A percentile compares a stretch with the other conserved stretches of the same genome.
These are phyloP conservation scores for Pseudomugil tenellus DNA, from an alignment of 2,797 vertebrate species.

Conservation along the genomic window DNA sequence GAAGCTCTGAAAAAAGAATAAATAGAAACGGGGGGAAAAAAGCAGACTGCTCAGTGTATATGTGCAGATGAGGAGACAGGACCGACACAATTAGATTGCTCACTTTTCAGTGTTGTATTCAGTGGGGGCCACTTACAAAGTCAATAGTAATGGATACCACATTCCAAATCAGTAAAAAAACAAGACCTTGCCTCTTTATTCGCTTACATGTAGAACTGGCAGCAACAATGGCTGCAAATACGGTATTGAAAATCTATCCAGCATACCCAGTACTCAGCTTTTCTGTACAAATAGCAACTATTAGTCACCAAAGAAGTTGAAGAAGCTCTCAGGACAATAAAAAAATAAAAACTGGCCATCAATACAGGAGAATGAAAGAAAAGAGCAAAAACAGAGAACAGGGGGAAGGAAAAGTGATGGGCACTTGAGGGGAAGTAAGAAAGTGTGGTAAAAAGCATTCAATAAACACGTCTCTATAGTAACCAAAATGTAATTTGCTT, in stretches of 20 bases:
- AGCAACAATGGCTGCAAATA: conserved; percentile 51
- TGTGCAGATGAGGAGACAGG: conserved; percentile 45
- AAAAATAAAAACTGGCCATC: conserved; percentile 55
- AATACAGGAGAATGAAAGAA: conserved; percentile 39
- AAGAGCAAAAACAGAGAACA: conserved; percentile 43
- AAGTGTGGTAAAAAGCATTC: conserved; percentile 75
- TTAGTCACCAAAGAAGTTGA: conserved; percentile 44
- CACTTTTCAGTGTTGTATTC: conserved; percentile 56
- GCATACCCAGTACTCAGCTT: conserved; percentile 41
- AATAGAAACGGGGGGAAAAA: conserved; percentile 44
- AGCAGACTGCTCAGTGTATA: conserved; percentile 37
- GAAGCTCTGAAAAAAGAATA: conserved; percentile 23
- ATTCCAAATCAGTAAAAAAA: conserved; percentile 47
- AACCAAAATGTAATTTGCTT: conserved; percentile 85
- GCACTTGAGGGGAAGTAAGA: conserved; percentile 47
- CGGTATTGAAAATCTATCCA: conserved; percentile 54
- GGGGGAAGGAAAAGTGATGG: conserved; percentile 16
- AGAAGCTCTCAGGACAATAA: conserved; percentile 41
- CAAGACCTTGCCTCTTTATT: conserved; percentile 54
- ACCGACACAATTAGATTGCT: conserved; percentile 44
- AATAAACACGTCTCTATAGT: conserved; percentile 87
- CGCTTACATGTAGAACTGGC: conserved; percentile 45
- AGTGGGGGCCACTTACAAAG: conserved; percentile 64
- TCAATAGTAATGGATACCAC: conserved; percentile 73
- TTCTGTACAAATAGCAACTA: conserved; percentile 54